Percentiles rank a stretch among this genome's conserved stretches.
Conservation (phyloP, 2,113 vertebrate genomes). For the Mionectes macconnelli region DNA sequence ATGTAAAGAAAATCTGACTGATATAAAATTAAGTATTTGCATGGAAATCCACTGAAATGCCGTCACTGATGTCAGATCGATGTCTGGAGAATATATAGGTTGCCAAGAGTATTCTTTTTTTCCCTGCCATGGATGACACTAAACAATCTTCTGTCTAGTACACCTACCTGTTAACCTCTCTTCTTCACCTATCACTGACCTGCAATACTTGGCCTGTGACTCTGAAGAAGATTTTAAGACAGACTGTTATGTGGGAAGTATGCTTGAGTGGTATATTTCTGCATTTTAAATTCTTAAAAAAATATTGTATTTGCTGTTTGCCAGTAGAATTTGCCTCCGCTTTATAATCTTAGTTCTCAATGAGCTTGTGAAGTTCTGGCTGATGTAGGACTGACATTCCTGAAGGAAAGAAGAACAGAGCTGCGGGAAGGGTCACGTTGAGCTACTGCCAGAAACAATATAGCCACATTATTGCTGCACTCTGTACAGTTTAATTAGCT, state of each 20-base stretch:
- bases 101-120: not conserved
- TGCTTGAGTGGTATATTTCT: not conserved
- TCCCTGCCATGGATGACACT: not conserved
- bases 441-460: conserved; percentile 18
- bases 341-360: not conserved
- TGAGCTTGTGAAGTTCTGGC: not conserved
- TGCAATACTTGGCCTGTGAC: not conserved
- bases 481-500: conserved; percentile 23
- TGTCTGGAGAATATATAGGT: not conserved
- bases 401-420: not conserved
- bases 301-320: not conserved
- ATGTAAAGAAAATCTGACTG: not conserved
- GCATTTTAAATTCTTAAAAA: not conserved
- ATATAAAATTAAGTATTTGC: not conserved
- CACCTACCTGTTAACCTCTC: not conserved
- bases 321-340: not conserved
- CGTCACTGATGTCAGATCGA: not conserved
- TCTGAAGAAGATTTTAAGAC: not conserved
- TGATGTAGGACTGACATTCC: not conserved
- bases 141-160: not conserved
- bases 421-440: not conserved
- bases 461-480: not conserved
- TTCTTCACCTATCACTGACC: not conserved
- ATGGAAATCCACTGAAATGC: not conserved
- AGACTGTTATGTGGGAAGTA: not conserved